Base-by-base conservation (phyloP, 2,113 vertebrate species). In the Connochaetes taurinus region DNA sequence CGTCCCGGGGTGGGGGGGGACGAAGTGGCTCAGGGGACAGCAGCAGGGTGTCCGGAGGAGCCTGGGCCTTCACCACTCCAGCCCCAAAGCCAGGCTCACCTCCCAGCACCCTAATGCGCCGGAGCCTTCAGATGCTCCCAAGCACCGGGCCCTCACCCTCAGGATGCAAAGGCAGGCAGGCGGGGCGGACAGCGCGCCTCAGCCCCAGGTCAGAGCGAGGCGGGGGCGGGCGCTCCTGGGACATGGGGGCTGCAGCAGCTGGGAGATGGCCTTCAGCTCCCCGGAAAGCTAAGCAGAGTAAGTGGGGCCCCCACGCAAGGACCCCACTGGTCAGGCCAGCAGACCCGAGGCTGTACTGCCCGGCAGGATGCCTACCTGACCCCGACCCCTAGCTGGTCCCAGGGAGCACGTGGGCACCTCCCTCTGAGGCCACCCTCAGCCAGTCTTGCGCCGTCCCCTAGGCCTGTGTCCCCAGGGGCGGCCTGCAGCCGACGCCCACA, bases 1-100 rank as follows among this genome's bases (percentile, higher is more conserved):
- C 0, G 5, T 36, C 7, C 2, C 2, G 0, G 5, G 19, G 60
- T 40, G 27, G 57, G n/a, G 7, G 0, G 10, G 33, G 21, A 50
- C 1, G 21, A 93, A 45, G 53, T 7, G 10, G 29, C 55, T 52
- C 17, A 52, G 29, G 29, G 87, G 40, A 14, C 29, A 36, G 76
- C 7, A 50, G 40, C 4, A 0, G 3, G 36, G 7, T 25, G 80
- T 40, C 50, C 1, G 5, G 45, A 67, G 40, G 45, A 53, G n/a
- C 40, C 67, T 74, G 36, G 14, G n/a, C 58, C 47, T 52, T 81
- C 1, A 0, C 9, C 5, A 2, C 45, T 15, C 15, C 36, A 76
- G 36, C 36, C 14, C n/a, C 31, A 10, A 6, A 50, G 3, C 55
- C 9, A 36, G 7, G 16, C 23, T 31, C 43, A 83, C 47, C 27